Evolutionary conservation across 2,797 vertebrate species (phyloP).

Genomic region (Premnoplex brunnescens): DNA sequence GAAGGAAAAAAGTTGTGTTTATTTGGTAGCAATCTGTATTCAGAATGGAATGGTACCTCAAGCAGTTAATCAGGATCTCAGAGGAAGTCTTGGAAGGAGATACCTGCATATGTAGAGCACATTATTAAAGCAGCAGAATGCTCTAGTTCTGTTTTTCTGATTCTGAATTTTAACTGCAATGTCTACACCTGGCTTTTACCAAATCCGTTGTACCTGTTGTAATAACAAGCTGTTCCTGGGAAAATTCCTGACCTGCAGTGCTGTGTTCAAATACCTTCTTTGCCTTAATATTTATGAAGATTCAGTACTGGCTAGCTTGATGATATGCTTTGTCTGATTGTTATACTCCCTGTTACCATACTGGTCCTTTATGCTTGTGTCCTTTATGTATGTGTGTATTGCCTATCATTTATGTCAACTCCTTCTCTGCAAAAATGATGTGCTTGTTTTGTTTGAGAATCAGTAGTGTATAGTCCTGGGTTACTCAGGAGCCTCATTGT

Average conservation of each 20-base stretch:
- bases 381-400: background rate
- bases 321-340: background rate
- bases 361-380: background rate
- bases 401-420: fast-evolving
- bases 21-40: background rate
- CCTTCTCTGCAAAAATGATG: background rate
- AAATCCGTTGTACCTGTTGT: background rate
- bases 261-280: background rate
- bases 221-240: background rate
- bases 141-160: background rate
- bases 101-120: background rate
- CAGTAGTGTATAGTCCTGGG: background rate
- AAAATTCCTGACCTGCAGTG: background rate
- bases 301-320: background rate
- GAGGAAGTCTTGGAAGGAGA: background rate
- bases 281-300: background rate
- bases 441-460: background rate
- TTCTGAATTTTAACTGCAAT: background rate
- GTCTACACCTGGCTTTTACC: background rate
- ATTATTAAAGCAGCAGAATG: background rate
- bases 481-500: background rate
- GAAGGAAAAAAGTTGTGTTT: background rate
- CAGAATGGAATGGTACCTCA: background rate
- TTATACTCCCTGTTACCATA: background rate
- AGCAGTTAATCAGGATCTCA: background rate